Evolutionary conservation across 2,888 invertebrate genomes (phyloP).

Genomic region (Mimas tiliae): DNA sequence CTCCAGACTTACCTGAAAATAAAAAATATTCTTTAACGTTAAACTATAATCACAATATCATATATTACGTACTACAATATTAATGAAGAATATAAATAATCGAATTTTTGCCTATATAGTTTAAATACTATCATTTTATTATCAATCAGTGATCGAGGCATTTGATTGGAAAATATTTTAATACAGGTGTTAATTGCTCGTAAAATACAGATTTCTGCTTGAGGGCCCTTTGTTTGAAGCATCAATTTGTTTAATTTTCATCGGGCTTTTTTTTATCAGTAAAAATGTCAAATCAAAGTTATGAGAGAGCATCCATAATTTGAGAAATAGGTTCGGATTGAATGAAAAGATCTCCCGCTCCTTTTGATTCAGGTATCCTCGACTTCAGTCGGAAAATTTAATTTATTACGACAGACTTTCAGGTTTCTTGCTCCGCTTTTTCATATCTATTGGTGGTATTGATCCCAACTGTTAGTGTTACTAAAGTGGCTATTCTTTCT

Average conservation of each 20-base stretch:
- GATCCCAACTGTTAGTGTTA: no score
- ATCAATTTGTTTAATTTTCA: slow-evolving; percentile 10
- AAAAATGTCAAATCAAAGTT: neutral
- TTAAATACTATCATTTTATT: no score
- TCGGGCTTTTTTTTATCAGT: neutral
- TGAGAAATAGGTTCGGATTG: slow-evolving; percentile 4
- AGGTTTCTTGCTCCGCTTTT: neutral
- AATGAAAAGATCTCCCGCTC: neutral
- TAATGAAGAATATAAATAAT: no score
- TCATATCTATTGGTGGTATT: neutral
- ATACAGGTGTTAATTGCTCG: neutral
- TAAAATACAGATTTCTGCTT: neutral
- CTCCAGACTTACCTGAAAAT: slow-evolving; percentile 19
- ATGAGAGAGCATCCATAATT: slow-evolving; percentile 6
- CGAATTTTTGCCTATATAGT: no score
- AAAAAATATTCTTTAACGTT: neutral
- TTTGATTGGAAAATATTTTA: neutral
- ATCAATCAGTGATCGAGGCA: neutral
- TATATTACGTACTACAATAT: neutral
- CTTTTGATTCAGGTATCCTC: slow-evolving; percentile 11
- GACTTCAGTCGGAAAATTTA: slow-evolving; percentile 9
- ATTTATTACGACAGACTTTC: neutral
- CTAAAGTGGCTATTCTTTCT: no score
- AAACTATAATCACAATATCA: no score
- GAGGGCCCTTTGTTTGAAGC: slow-evolving; percentile 1